Percentiles rank a stretch among this genome's conserved stretches.
These are phyloP conservation scores for Hirtodrosophila histrioides DNA, from an alignment of 2,888 invertebrate species.

Conservation along the genomic window DNA sequence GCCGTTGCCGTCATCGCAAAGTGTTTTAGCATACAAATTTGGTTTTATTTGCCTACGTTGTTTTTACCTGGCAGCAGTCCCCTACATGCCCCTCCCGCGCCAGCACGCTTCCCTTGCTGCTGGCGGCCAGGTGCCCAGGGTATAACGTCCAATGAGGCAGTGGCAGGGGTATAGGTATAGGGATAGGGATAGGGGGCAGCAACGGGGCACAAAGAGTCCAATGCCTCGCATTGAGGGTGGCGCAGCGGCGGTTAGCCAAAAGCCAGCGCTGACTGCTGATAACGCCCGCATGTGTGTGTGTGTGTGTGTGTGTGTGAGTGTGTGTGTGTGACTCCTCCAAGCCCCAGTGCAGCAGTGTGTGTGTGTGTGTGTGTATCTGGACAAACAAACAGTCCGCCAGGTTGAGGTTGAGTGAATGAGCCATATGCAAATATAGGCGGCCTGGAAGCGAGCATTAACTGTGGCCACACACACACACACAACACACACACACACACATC, in stretches of 20 bases:
- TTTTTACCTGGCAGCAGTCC: conserved; percentile 25
- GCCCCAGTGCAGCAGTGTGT: conserved; percentile 4
- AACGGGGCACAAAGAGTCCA: conserved; percentile 7
- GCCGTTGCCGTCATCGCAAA: conserved; percentile 55
- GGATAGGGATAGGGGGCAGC: not conserved
- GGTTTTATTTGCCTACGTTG: conserved; percentile 70
- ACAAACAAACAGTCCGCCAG: conserved; percentile 74
- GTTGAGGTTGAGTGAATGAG: conserved; percentile 72
- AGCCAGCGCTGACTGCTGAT: conserved; percentile 70
- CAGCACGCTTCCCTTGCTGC: conserved; percentile 8
- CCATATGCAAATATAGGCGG: conserved; percentile 77
- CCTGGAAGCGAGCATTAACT: conserved; percentile 69
- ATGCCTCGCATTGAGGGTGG: conserved; percentile 29
- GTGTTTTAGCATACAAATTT: conserved; percentile 79
- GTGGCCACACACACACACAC: conserved; percentile 34
- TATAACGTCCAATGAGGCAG: conserved; percentile 15
- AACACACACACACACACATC: conserved; percentile 7
- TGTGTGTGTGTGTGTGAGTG: conserved; percentile 4
- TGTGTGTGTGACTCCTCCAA: conserved; percentile 1
- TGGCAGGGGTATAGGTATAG: too few relatives aligned
- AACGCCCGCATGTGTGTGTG: conserved; percentile 70
- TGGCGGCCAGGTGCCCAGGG: conserved; percentile 52
- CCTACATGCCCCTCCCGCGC: not conserved
- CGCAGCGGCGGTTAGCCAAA: conserved; percentile 57
- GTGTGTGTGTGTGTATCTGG: conserved; percentile 57